Evolutionary conservation across 2,113 vertebrate species (phyloP).

Genomic region (Melanotaenia duboulayi): DNA sequence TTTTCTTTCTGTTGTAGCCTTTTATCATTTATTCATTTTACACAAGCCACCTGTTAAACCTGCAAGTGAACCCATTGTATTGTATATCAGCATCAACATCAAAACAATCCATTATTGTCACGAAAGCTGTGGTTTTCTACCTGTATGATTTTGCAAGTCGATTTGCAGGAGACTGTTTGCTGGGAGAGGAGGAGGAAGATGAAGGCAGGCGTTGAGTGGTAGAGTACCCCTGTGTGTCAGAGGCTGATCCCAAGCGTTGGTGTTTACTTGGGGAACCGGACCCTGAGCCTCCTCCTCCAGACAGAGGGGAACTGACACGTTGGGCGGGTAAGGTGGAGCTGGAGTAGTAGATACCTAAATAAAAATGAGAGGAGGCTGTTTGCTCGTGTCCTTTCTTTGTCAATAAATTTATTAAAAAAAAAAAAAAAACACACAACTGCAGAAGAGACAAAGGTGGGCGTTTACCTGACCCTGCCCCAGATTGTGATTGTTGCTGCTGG

Average conservation of each 20-base stretch:
- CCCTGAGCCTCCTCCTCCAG: conserved; percentile 81
- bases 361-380: conserved; percentile 49
- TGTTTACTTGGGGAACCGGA: conserved; percentile 92
- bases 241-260: conserved; percentile 89
- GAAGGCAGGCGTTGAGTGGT: conserved; percentile 87
- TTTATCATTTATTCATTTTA: conserved; percentile 3
- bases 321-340: conserved; percentile 94
- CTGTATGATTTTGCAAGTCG: conserved; percentile 97
- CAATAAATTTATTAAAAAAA: background rate
- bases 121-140: conserved; percentile 72
- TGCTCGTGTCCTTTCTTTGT: too few relatives aligned
- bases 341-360: conserved; percentile 89
- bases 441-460: conserved; percentile 2
- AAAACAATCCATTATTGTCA: background rate
- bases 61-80: conserved; percentile 2
- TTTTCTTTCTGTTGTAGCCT: background rate
- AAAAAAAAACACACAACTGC: background rate
- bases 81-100: conserved; percentile 4
- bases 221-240: conserved; percentile 86
- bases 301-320: conserved; percentile 91
- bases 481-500: conserved; percentile 82
- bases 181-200: conserved; percentile 89
- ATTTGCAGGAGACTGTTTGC: conserved; percentile 89
- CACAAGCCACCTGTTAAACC: background rate
- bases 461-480: conserved; percentile 75